Percentiles rank a stretch among this genome's conserved stretches.
Conservation (phyloP, 2,888 invertebrate species). For the Cylindroiulus punctatus region DNA sequence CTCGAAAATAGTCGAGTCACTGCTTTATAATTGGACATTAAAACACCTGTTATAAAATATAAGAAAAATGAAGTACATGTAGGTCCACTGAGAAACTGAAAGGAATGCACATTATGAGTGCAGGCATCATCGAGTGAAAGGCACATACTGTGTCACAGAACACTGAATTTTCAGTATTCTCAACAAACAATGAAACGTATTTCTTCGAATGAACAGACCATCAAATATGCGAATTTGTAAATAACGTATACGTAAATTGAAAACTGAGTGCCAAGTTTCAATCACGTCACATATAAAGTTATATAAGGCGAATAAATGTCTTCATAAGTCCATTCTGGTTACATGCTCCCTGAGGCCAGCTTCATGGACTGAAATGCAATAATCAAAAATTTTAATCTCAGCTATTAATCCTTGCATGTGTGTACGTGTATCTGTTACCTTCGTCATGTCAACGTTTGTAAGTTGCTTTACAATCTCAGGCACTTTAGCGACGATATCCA, state of each 20-base stretch:
- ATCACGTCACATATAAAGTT: neutral
- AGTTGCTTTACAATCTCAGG: slow-evolving; percentile 89
- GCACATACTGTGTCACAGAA: neutral
- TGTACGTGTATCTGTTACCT: slow-evolving; percentile 62
- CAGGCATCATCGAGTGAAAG: slow-evolving; percentile 4
- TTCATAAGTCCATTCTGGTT: neutral
- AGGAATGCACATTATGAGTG: neutral
- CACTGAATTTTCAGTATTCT: neutral
- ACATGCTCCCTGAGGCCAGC: neutral
- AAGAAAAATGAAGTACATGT: too few relatives aligned
- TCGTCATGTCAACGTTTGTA: slow-evolving; percentile 88
- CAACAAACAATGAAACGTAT: too few relatives aligned
- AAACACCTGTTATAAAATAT: too few relatives aligned
- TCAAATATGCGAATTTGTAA: too few relatives aligned
- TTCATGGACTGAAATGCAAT: slow-evolving; percentile 19
- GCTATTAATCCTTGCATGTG: neutral
- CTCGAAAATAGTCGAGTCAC: too few relatives aligned
- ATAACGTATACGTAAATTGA: too few relatives aligned
- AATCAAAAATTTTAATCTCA: neutral
- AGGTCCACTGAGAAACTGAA: too few relatives aligned
- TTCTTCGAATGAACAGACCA: too few relatives aligned
- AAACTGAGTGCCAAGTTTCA: neutral
- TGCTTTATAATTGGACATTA: too few relatives aligned
- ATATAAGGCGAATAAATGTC: neutral
- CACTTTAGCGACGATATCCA: slow-evolving; percentile 90